Evolutionary conservation across 1,140 invertebrate species (phyloP).

Genomic region (Ganaspis sp.): DNA sequence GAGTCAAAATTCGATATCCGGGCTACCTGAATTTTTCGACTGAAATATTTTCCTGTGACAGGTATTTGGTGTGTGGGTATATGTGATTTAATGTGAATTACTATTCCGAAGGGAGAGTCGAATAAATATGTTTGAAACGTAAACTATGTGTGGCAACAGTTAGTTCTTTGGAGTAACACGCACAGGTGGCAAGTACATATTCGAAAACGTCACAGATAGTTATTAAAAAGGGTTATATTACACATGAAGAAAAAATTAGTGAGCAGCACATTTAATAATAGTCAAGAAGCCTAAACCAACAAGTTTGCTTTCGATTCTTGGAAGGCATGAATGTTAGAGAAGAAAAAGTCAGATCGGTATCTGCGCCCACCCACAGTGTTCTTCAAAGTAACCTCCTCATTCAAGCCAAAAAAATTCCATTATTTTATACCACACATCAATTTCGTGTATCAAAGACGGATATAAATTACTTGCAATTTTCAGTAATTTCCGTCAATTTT

Average conservation of each 20-base stretch:
- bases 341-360: conserved; percentile 6
- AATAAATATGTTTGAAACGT: neutral
- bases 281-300: conserved; percentile 22
- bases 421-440: neutral
- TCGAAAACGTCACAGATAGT: neutral
- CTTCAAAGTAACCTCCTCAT: neutral
- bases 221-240: conserved; percentile 16
- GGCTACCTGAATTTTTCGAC: too few species aligned
- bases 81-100: too few species aligned
- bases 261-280: conserved; percentile 7
- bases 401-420: neutral
- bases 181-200: conserved; percentile 1
- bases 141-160: neutral
- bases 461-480: too few species aligned
- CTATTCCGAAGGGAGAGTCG: too few species aligned
- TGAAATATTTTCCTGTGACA: too few species aligned
- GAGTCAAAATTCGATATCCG: too few species aligned
- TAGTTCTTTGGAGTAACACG: neutral
- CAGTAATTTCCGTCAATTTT: too few species aligned
- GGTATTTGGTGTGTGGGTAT: too few species aligned
- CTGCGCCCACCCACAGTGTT: neutral
- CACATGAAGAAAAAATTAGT: conserved; percentile 11
- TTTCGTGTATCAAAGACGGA: too few species aligned
- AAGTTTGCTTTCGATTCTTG: neutral
- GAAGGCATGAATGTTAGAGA: neutral